A percentile compares a stretch with the other conserved stretches of the same genome.
These are phyloP conservation scores for Polyergus mexicanus DNA, from an alignment of 1,140 invertebrate genomes.

Conservation along the genomic window DNA sequence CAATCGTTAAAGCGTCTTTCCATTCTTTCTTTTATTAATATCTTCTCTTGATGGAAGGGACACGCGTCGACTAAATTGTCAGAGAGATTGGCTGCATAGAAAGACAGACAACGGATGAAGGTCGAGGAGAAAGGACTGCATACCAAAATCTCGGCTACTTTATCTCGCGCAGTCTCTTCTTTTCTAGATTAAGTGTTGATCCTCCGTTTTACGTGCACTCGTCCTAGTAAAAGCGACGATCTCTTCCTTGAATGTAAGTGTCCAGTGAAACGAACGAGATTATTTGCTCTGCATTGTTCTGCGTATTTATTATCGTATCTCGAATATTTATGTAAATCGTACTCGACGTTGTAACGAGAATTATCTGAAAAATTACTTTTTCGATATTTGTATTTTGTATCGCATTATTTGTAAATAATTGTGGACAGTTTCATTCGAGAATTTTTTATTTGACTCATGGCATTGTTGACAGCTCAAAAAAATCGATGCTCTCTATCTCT, in stretches of 20 bases:
- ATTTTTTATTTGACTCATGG: neutral
- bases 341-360: neutral
- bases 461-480: neutral
- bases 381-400: neutral
- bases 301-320: neutral
- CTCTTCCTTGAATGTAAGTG: neutral
- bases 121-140: constrained; percentile 1
- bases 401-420: constrained; percentile 1
- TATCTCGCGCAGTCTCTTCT: constrained; percentile 47
- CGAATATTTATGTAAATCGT: neutral
- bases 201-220: constrained; percentile 20
- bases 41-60: neutral
- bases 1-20: too few relatives aligned
- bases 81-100: neutral
- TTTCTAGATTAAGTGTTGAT: constrained; percentile 59
- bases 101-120: constrained; percentile 16
- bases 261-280: neutral
- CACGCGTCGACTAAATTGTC: constrained; percentile 28
- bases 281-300: neutral
- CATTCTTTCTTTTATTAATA: constrained; percentile 28
- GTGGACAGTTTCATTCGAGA: neutral
- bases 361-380: neutral
- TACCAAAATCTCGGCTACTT: constrained; percentile 49
- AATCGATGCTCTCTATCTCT: neutral
- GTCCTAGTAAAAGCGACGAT: neutral